These are phyloP conservation scores for Notothenia coriiceps DNA, from an alignment of 2,113 vertebrate species.

Conservation along the genomic window DNA sequence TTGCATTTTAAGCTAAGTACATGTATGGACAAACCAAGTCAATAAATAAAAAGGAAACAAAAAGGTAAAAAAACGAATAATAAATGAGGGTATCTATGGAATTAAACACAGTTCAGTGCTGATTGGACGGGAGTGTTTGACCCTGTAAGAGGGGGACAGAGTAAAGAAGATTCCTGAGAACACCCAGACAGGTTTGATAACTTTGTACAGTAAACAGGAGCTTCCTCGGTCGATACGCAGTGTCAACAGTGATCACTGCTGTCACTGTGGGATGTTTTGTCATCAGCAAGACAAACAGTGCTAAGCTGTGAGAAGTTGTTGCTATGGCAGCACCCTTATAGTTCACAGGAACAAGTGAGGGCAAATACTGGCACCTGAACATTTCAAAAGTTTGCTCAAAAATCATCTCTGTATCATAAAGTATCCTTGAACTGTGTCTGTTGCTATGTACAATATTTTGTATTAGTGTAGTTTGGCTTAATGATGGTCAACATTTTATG, in stretches of 20 bases:
- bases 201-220: slow-evolving; percentile 70
- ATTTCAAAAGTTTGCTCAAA: too few relatives aligned
- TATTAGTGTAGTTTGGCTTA: too few relatives aligned
- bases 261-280: slow-evolving; percentile 72
- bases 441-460: too few relatives aligned
- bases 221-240: slow-evolving; percentile 52
- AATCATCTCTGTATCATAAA: too few relatives aligned
- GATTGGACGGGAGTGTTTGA: neutral
- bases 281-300: slow-evolving; percentile 67
- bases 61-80: neutral
- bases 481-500: too few relatives aligned
- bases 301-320: slow-evolving; percentile 39
- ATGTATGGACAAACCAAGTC: too few relatives aligned
- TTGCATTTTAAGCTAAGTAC: too few relatives aligned
- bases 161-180: slow-evolving; percentile 36
- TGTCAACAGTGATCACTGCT: slow-evolving; percentile 66
- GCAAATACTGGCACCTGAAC: slow-evolving; percentile 42
- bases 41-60: too few relatives aligned
- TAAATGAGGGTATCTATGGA: neutral
- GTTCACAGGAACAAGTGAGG: slow-evolving; percentile 24
- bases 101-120: neutral
- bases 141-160: neutral
- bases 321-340: slow-evolving; percentile 3
- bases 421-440: too few relatives aligned
- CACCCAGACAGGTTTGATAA: slow-evolving; percentile 68